These are phyloP conservation scores for Hypolimnas misippus DNA, from an alignment of 2,888 invertebrate genomes.

Conservation along the genomic window DNA sequence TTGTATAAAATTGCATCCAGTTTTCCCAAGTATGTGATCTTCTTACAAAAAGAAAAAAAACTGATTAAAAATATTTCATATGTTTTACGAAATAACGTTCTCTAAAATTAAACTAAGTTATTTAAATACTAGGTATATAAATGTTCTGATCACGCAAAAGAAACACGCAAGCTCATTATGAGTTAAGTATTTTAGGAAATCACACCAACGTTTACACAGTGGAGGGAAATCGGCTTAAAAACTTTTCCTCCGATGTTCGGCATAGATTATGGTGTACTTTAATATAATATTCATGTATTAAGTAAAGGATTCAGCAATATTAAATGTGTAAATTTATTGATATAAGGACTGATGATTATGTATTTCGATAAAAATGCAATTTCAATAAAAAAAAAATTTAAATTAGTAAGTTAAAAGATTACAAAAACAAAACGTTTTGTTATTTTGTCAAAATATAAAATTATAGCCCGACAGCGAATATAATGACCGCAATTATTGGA, in stretches of 20 bases:
- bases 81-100: neutral
- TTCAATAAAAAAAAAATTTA: too few species aligned
- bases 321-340: neutral
- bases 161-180: conserved; percentile 34
- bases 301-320: neutral
- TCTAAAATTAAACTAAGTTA: conserved; percentile 4
- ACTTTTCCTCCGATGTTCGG: neutral
- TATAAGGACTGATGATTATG: too few species aligned
- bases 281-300: neutral
- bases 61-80: too few species aligned
- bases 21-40: too few species aligned
- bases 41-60: too few species aligned
- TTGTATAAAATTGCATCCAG: too few species aligned
- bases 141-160: conserved; percentile 36
- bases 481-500: too few species aligned
- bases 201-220: conserved; percentile 9
- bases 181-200: conserved; percentile 30
- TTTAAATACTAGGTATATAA: conserved; percentile 37
- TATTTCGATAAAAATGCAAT: too few species aligned
- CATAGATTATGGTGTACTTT: neutral
- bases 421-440: too few species aligned
- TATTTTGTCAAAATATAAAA: too few species aligned
- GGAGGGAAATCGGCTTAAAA: conserved; percentile 3
- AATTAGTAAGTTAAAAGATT: too few species aligned
- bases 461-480: too few species aligned